Percentiles rank a stretch among this genome's conserved stretches.
Evolutionary conservation across 92 coral and sea anemone species (phyloP).

Genomic region (Zoanthus sansibaricus): DNA sequence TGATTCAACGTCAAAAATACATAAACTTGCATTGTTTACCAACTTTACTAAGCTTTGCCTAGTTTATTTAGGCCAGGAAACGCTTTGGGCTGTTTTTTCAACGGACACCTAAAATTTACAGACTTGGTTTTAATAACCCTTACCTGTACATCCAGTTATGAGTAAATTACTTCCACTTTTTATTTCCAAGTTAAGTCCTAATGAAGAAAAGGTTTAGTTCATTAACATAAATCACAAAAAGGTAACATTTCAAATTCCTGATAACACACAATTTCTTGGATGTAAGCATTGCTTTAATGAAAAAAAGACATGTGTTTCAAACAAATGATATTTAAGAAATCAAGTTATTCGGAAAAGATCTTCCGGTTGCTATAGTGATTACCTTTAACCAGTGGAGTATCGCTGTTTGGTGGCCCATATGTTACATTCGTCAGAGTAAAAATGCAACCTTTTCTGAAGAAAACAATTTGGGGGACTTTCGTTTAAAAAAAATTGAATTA

Average conservation of each 20-base stretch:
- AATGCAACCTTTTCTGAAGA: slow-evolving; percentile 44
- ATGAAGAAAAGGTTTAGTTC: background rate
- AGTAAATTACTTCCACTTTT: slow-evolving; percentile 77
- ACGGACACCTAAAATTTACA: no score
- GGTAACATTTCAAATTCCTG: no score
- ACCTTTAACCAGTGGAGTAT: slow-evolving; percentile 80
- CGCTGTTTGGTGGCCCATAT: slow-evolving; percentile 80
- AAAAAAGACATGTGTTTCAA: background rate
- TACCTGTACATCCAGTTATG: slow-evolving; percentile 92
- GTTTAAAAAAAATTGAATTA: background rate
- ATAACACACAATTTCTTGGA: no score
- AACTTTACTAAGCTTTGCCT: no score
- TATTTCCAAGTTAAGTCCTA: slow-evolving; percentile 79
- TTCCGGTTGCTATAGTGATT: background rate
- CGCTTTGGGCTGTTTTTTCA: no score
- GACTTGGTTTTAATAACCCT: background rate
- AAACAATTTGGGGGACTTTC: background rate
- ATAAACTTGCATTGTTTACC: no score
- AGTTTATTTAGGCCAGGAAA: no score
- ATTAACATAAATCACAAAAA: no score
- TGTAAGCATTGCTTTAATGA: background rate
- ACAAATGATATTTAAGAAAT: background rate
- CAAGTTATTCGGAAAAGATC: background rate
- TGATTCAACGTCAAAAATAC: no score
- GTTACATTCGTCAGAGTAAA: slow-evolving; percentile 73